Base-by-base conservation (phyloP, 1,140 invertebrate genomes). In the Hesperophylax magnus region DNA sequence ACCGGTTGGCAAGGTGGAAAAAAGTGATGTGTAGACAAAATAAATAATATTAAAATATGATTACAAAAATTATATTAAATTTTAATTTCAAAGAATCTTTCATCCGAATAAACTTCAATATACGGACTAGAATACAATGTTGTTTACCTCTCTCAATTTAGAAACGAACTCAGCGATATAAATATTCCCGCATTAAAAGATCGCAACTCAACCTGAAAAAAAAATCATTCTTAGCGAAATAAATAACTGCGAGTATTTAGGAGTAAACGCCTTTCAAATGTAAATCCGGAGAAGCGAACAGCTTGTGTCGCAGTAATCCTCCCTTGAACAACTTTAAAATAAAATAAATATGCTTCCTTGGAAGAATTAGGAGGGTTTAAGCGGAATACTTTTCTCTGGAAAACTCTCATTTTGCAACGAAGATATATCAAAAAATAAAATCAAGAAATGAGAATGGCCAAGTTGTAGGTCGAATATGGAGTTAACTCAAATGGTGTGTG, bases 301-400 rank as follows among this genome's bases (percentile, higher is more conserved):
- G 72, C 17, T 24, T 53, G n/a, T 56, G 72, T 56, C 72, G 20
- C 18, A 18, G 72, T 75, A 75, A 75, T 75, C 53, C 72, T 8
- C 22, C 52, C 72, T 24, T 53, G 34, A 27, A 20, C 24, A 75
- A 75, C 72, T 75, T 75, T 80, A 31, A 74, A 76, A 76, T 65
- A 78, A 77, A 81, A 80, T 75, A 77, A 71, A 78, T 60, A 54
- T 58, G 63, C 80, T 20, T 63, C 61, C 67, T 69, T 65, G 61
- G 27, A 65, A 24, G 9, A 24, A 17, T 17, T 17, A 11, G 18
- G 61, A 20, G 34, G 18, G 20, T 18, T 47, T 65, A 52, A 3
- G 14, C 31, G 60, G 9, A 34, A 31, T 18, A 47, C 20, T 39
- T 39, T n/a, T 60, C 17, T 65, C 31, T 3, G 18, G 54, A 56